These are phyloP conservation scores for Drymonia ruficornis DNA, from an alignment of 2,888 invertebrate genomes.

Conservation along the genomic window DNA sequence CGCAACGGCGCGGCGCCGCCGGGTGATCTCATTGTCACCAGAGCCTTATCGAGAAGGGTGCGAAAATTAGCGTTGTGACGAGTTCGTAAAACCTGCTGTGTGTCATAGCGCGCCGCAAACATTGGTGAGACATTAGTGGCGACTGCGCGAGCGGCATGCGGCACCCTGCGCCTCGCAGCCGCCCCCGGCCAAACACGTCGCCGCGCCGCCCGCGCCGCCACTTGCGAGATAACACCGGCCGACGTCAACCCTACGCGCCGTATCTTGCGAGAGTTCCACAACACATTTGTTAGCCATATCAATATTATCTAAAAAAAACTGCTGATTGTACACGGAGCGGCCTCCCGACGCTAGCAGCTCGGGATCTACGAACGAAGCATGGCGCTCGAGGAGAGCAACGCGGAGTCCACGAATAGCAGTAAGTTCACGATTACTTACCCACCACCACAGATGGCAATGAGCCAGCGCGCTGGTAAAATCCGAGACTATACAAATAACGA, in stretches of 20 bases:
- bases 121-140: not conserved
- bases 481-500: no score
- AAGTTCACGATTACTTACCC: no score
- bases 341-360: not conserved
- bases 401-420: not conserved
- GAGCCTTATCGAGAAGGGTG: constrained; percentile 28
- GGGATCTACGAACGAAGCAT: not conserved
- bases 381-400: not conserved
- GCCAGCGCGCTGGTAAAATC: no score
- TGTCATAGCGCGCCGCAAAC: not conserved
- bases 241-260: not conserved
- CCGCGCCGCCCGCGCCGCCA: not conserved
- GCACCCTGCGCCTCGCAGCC: not conserved
- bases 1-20: constrained; percentile 5
- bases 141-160: not conserved
- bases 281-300: not conserved
- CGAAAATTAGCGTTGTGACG: constrained; percentile 39
- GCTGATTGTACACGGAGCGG: not conserved
- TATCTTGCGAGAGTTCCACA: not conserved
- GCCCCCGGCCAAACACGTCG: not conserved
- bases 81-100: constrained; percentile 6
- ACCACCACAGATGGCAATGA: no score
- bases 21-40: constrained; percentile 25
- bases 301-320: not conserved
- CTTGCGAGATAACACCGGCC: not conserved